Percentiles rank a stretch among this genome's conserved stretches.
Conservation (phyloP, 1,140 invertebrate genomes). For the Listronotus oregonensis region DNA sequence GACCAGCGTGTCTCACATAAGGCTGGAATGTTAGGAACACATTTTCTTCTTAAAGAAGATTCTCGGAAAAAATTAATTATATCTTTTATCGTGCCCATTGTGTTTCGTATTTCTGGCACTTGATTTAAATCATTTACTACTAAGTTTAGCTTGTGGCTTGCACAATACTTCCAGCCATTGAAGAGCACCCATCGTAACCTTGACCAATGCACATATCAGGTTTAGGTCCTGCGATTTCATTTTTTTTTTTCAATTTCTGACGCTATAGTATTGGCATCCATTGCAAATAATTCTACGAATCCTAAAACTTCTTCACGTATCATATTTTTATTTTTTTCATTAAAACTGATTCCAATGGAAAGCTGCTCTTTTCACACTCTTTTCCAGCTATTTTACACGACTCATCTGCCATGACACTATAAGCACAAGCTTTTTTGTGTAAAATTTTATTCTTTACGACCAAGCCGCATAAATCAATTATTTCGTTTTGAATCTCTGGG, state of each 20-base stretch:
- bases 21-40: conserved; percentile 25
- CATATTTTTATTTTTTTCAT: conserved; percentile 23
- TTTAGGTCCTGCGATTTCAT: conserved; percentile 35
- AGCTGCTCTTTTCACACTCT: too few species aligned
- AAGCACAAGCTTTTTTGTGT: conserved; percentile 34
- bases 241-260: conserved; percentile 37
- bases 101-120: conserved; percentile 19
- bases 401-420: conserved; percentile 46
- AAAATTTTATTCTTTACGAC: too few species aligned
- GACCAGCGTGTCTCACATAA: conserved; percentile 35
- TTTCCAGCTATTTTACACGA: conserved; percentile 46
- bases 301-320: conserved; percentile 48
- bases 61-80: conserved; percentile 33
- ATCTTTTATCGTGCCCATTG: too few species aligned
- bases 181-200: conserved; percentile 40
- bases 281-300: conserved; percentile 39
- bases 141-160: conserved; percentile 45
- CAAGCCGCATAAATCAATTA: too few species aligned
- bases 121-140: conserved; percentile 39
- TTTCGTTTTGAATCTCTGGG: too few species aligned
- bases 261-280: conserved; percentile 38
- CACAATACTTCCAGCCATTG: conserved; percentile 46
- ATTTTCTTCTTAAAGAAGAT: conserved; percentile 15
- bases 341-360: conserved; percentile 42
- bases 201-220: too few species aligned